phyloP scores from a whole-genome alignment of 2,888 invertebrate species.

The Nomada hirtipes region DNA sequence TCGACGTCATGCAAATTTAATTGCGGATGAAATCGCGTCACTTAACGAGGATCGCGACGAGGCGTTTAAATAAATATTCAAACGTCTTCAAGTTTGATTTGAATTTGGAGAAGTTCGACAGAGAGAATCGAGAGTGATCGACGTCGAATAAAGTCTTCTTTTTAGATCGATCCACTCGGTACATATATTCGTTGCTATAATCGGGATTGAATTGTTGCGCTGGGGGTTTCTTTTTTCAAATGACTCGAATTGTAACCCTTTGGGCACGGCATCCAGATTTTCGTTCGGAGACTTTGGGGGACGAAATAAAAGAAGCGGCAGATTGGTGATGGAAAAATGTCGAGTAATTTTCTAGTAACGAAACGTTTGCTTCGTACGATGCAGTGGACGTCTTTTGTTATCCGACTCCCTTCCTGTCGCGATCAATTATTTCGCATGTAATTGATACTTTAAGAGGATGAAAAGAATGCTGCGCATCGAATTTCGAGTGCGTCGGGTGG shows the following conservation, averaged over 20 bases:
- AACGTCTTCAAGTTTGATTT: too few species aligned
- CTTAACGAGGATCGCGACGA: too few species aligned
- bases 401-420: neutral
- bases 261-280: neutral
- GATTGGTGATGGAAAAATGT: too few species aligned
- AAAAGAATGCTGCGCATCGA: neutral
- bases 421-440: too few species aligned
- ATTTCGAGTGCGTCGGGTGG: conserved; percentile 32
- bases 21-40: too few species aligned
- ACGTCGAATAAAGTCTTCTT: neutral
- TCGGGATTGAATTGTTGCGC: neutral
- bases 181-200: neutral
- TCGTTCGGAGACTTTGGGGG: too few species aligned
- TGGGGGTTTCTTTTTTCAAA: neutral
- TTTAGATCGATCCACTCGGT: neutral
- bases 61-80: too few species aligned
- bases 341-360: too few species aligned
- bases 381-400: conserved; percentile 18
- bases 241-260: neutral
- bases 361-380: neutral
- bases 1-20: neutral
- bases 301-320: neutral
- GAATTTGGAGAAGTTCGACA: too few species aligned
- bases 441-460: neutral
- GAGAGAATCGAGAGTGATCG: too few species aligned